Evolutionary conservation across 2,888 invertebrate genomes (phyloP).

Genomic region (Dynastes tityus): DNA sequence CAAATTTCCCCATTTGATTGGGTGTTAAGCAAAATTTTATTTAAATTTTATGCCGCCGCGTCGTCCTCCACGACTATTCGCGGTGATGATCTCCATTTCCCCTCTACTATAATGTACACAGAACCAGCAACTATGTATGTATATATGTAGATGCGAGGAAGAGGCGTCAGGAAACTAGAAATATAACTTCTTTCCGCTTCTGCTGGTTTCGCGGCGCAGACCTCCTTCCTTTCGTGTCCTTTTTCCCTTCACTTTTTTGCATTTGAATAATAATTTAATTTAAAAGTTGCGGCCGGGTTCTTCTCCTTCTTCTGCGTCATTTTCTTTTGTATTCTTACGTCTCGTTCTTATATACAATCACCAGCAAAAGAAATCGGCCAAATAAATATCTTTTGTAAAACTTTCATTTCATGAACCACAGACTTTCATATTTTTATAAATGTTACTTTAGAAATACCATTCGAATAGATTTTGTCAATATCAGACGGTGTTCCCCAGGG

Average conservation of each 20-base stretch:
- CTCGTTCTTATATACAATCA: no score
- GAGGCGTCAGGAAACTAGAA: slow-evolving; percentile 61
- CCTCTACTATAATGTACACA: neutral
- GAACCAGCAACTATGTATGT: neutral
- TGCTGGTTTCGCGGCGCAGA: slow-evolving; percentile 53
- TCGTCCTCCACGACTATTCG: neutral
- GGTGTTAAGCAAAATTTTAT: slow-evolving; percentile 59
- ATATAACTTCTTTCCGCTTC: slow-evolving; percentile 65
- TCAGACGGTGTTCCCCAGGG: no score
- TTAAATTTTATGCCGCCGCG: slow-evolving; percentile 64
- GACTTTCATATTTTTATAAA: no score
- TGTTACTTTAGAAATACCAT: no score
- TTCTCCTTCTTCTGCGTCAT: slow-evolving; percentile 58
- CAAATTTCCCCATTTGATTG: slow-evolving; percentile 43
- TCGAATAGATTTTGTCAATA: no score
- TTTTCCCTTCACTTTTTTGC: slow-evolving; percentile 42
- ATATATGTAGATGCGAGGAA: slow-evolving; percentile 27
- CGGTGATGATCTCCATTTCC: neutral
- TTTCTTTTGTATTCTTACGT: slow-evolving; percentile 57
- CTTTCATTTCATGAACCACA: no score
- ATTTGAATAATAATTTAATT: slow-evolving; percentile 67
- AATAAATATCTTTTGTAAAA: no score
- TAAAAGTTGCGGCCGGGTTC: slow-evolving; percentile 60
- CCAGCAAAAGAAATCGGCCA: no score
- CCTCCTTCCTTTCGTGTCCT: slow-evolving; percentile 46